Conservation (phyloP, 2,888 invertebrate species). For the Cerastoderma edule region DNA sequence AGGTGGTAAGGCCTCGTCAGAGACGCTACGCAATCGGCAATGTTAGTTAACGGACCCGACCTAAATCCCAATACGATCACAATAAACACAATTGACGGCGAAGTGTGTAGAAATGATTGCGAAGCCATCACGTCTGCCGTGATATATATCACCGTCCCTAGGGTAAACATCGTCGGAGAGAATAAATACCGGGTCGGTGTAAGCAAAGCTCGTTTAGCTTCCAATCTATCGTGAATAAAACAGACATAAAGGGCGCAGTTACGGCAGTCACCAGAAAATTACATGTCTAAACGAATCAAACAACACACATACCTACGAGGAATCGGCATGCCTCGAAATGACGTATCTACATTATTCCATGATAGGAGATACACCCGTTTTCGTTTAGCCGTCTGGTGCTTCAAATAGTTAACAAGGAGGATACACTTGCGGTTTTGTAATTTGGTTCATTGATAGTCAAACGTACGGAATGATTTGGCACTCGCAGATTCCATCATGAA, state of each 20-base stretch:
- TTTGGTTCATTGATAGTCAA: too few relatives aligned
- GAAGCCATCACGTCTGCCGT: slow-evolving; percentile 6
- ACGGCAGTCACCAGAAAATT: slow-evolving; percentile 65
- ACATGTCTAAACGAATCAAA: slow-evolving; percentile 60
- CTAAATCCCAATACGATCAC: slow-evolving; percentile 17
- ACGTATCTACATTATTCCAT: too few relatives aligned
- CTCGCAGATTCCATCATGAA: too few relatives aligned
- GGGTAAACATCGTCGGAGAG: slow-evolving; percentile 30
- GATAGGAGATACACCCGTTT: too few relatives aligned
- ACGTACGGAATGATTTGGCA: too few relatives aligned
- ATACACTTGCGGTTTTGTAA: too few relatives aligned
- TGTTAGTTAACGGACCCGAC: too few relatives aligned
- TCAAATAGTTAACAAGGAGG: too few relatives aligned
- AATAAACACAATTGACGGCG: slow-evolving; percentile 11
- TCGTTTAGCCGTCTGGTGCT: too few relatives aligned
- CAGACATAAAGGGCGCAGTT: slow-evolving; percentile 58
- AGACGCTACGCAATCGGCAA: too few relatives aligned
- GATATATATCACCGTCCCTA: slow-evolving; percentile 3
- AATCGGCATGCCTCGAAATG: too few relatives aligned
- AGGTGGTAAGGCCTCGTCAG: too few relatives aligned
- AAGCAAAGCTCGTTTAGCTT: slow-evolving; percentile 60
- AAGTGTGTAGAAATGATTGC: slow-evolving; percentile 12
- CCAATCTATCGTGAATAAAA: slow-evolving; percentile 66
- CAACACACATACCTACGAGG: slow-evolving; percentile 22
- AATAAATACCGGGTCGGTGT: slow-evolving; percentile 7